phyloP scores from a whole-genome alignment of 2,113 vertebrate species.

The Melanotaenia duboulayi region DNA sequence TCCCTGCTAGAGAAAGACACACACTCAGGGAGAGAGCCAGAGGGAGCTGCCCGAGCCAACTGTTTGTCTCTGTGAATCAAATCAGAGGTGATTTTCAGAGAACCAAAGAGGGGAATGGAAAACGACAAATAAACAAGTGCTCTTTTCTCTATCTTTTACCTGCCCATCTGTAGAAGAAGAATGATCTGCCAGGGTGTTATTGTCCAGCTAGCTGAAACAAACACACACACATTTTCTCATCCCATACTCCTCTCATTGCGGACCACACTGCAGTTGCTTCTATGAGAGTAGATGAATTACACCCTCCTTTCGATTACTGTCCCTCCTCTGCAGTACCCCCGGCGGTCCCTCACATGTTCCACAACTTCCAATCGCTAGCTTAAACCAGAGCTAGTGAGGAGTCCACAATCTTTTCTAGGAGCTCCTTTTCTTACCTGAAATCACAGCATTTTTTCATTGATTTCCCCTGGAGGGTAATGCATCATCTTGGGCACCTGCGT shows the following conservation, averaged over 20 bases:
- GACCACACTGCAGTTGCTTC: constrained; percentile 45
- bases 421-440: background rate
- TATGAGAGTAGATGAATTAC: constrained; percentile 56
- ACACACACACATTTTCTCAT: constrained; percentile 8
- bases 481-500: no score
- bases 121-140: constrained; percentile 67
- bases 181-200: constrained; percentile 58
- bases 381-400: constrained; percentile 5
- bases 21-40: background rate
- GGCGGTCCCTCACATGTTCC: constrained; percentile 12
- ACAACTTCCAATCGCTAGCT: constrained; percentile 1
- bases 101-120: constrained; percentile 46
- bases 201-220: constrained; percentile 48
- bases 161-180: constrained; percentile 37
- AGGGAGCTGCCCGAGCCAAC: constrained; percentile 31
- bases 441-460: background rate
- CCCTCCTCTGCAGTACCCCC: constrained; percentile 31
- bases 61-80: constrained; percentile 60
- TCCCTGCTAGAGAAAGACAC: constrained; percentile 2
- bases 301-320: constrained; percentile 58
- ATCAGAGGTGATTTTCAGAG: constrained; percentile 58
- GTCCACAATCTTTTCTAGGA: constrained; percentile 3
- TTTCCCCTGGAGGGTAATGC: no score
- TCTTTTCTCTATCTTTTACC: constrained; percentile 56
- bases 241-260: constrained; percentile 19